Conservation (phyloP, 2,888 invertebrate genomes). For the Drosophila yooni region DNA sequence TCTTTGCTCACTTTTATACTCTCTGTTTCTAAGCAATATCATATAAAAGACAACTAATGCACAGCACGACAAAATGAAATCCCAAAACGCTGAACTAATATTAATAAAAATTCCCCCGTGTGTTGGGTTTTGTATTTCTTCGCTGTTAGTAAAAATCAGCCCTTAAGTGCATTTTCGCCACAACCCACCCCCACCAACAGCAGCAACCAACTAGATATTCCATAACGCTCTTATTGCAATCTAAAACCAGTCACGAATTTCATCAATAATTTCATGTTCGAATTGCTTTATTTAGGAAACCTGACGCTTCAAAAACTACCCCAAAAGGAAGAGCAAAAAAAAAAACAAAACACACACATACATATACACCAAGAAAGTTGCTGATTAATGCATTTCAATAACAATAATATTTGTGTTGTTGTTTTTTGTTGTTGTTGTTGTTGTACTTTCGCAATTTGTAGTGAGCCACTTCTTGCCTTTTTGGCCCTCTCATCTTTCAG, state of each 20-base stretch:
- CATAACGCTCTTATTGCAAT: slow-evolving; percentile 30
- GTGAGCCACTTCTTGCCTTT: slow-evolving; percentile 14
- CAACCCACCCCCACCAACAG: background rate
- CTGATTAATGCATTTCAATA: slow-evolving; percentile 72
- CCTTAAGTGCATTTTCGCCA: slow-evolving; percentile 46
- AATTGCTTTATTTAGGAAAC: slow-evolving; percentile 51
- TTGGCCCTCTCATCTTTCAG: slow-evolving; percentile 36
- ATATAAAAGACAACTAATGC: background rate
- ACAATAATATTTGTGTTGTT: slow-evolving; percentile 17
- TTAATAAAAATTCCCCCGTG: slow-evolving; percentile 1
- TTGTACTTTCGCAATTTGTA: slow-evolving; percentile 5
- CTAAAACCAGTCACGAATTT: slow-evolving; percentile 43
- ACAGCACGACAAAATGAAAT: background rate
- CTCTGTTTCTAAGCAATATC: background rate
- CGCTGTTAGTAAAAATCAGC: slow-evolving; percentile 30
- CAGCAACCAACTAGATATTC: background rate
- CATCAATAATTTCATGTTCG: slow-evolving; percentile 36
- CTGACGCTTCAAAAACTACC: slow-evolving; percentile 35
- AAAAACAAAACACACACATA: background rate
- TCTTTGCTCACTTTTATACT: too few relatives aligned
- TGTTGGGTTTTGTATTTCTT: slow-evolving; percentile 12
- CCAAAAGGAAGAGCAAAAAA: background rate
- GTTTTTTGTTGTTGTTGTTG: slow-evolving; percentile 5
- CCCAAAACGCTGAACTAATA: slow-evolving; percentile 4
- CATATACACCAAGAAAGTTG: slow-evolving; percentile 28